Base-by-base conservation (phyloP, 2,888 invertebrate genomes). In the Sylvicola cinctus region DNA sequence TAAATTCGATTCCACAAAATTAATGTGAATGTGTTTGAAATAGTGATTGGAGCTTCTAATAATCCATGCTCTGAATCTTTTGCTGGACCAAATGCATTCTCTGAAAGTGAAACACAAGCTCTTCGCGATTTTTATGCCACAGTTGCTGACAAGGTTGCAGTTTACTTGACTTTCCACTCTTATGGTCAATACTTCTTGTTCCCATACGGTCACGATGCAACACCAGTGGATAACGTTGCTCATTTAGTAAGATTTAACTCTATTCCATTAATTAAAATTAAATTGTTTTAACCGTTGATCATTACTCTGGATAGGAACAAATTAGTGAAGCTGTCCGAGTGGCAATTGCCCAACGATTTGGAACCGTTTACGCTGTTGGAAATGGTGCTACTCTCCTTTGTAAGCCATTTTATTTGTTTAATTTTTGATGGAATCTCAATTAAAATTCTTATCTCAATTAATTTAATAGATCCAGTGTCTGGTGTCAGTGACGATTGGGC, bases 401-500 rank as follows among this genome's bases (percentile, higher is more conserved):
- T 70, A 55, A 59, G 58, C 11, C n/a, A n/a, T 6, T 15, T 26
- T 17, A 16, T 23, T 25, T n/a, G 16, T 28, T 34, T 29, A 20
- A 31, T 27, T 31, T 13, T 31, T 33, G 38, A 2, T 34, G 14
- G 49, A 26, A 3, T 28, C 10, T 23, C 23, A 27, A n/a, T 26
- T 6, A 20, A 6, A 4, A 6, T 20, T n/a, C n/a, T 23, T 13
- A 16, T 15, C 8, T 25, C 15, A 4, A 16, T n/a, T 25, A 25
- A 25, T 8, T 13, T 28, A 47, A 5, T 47, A 75, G 75, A 74
- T 50, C 58, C 65, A 1, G 70, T 74, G 1, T 68, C 71, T 7
- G 81, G 81, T 1, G 61, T 65, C 3, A 66, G 72, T 15, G 61
- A 69, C 40, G 87, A 88, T 48, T 87, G 79, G 75, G 77, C 70